Evolutionary conservation across 2,888 invertebrate species (phyloP).

Genomic region (Apamea epomidion): DNA sequence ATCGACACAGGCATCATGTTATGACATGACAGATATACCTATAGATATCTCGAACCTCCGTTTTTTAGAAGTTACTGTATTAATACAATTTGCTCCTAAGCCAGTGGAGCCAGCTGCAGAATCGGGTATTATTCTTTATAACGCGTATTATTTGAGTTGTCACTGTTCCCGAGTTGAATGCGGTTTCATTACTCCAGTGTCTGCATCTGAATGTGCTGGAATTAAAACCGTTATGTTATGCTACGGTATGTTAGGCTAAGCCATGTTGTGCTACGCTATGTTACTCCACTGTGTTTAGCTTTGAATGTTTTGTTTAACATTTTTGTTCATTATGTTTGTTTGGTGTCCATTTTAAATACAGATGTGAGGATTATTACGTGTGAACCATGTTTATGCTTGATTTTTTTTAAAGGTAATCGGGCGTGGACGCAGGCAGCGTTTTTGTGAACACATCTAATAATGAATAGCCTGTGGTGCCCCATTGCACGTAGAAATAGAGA

Average conservation of each 20-base stretch:
- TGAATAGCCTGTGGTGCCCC: no score
- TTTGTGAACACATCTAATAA: background rate
- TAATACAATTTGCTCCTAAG: slow-evolving; percentile 1
- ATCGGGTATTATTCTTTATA: slow-evolving; percentile 41
- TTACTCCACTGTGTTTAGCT: slow-evolving; percentile 1
- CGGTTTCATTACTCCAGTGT: slow-evolving; percentile 61
- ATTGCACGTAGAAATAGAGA: no score
- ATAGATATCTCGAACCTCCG: background rate
- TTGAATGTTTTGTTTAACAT: slow-evolving; percentile 16
- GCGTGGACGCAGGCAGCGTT: no score
- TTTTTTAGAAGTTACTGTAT: background rate
- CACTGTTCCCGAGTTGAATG: slow-evolving; percentile 53
- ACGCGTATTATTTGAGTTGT: slow-evolving; percentile 54
- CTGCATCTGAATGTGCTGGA: slow-evolving; percentile 51
- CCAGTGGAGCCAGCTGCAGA: slow-evolving; percentile 30
- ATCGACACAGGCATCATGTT: background rate
- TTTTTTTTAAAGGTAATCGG: no score
- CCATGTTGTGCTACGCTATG: background rate
- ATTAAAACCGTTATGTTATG: slow-evolving; percentile 56
- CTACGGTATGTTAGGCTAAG: slow-evolving; percentile 21
- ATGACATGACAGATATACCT: background rate
- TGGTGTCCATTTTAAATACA: background rate
- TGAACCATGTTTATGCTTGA: background rate
- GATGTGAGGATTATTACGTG: background rate
- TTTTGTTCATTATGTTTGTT: slow-evolving; percentile 31